Conservation (phyloP, 2,113 vertebrate species). For the Megaptera novaeangliae region DNA sequence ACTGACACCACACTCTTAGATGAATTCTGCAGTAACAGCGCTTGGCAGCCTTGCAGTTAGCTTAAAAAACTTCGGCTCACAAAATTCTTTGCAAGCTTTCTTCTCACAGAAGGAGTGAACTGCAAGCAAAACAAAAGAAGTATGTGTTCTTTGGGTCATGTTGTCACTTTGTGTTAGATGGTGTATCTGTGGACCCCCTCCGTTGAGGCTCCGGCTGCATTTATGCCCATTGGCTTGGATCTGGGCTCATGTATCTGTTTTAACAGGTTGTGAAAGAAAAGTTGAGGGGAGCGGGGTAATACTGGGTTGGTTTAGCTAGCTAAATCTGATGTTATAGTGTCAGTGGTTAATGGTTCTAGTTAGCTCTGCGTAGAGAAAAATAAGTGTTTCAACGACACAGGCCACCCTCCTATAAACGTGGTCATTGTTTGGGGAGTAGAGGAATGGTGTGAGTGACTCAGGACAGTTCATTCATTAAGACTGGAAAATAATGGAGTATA, state of each 20-base stretch:
- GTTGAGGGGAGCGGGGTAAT: background rate
- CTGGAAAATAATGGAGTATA: background rate
- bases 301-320: background rate
- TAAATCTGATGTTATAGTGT: background rate
- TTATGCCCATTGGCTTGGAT: background rate
- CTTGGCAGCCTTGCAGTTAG: background rate
- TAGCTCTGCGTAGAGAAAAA: constrained; percentile 18
- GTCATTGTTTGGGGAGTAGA: background rate
- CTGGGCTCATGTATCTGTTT: background rate
- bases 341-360: background rate
- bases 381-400: background rate
- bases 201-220: background rate
- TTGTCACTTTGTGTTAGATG: background rate
- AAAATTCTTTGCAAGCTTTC: background rate
- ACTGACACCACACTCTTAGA: background rate
- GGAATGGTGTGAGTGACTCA: background rate
- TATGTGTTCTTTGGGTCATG: background rate
- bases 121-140: background rate
- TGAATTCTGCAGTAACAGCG: background rate
- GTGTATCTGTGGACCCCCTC: background rate
- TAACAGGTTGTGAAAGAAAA: constrained; percentile 12
- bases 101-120: background rate
- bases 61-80: background rate
- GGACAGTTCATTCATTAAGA: background rate
- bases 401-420: background rate